Conservation (phyloP, 2,888 invertebrate species). For the Chrysotoxum bicinctum region DNA sequence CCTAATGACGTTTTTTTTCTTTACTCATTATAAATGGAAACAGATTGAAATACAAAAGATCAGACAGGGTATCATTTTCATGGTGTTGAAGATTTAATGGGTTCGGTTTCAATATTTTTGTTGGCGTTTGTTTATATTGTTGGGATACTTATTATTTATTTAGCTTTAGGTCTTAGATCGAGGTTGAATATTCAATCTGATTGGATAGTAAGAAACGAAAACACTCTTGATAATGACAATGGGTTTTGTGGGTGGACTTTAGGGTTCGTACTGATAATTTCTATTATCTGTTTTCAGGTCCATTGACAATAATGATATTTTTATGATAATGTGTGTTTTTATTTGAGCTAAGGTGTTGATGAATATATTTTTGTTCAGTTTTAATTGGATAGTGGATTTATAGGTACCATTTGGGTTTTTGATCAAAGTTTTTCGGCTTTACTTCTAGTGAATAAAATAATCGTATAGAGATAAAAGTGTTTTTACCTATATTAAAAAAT, state of each 20-base stretch:
- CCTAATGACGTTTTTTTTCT: not conserved
- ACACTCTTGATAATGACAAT: not conserved
- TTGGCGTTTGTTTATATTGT: slow-evolving; percentile 39
- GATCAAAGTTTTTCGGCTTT: not conserved
- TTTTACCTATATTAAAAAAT: too few relatives aligned
- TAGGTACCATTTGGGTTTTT: not conserved
- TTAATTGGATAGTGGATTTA: not conserved
- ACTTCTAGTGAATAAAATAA: too few relatives aligned
- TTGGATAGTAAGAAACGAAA: not conserved
- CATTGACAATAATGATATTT: slow-evolving; percentile 24
- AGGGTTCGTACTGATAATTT: slow-evolving; percentile 12
- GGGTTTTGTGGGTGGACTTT: slow-evolving; percentile 2
- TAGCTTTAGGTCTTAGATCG: slow-evolving; percentile 19
- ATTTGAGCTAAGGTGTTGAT: not conserved
- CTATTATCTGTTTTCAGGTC: not conserved
- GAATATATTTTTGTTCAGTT: not conserved
- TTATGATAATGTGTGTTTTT: slow-evolving; percentile 6
- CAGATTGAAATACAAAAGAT: slow-evolving; percentile 50
- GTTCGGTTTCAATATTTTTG: slow-evolving; percentile 22
- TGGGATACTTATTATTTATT: slow-evolving; percentile 2
- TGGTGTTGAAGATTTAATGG: slow-evolving; percentile 44
- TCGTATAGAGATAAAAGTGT: too few relatives aligned
- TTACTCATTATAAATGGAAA: slow-evolving; percentile 34
- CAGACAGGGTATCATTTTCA: slow-evolving; percentile 28
- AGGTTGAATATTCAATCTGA: slow-evolving; percentile 18